These are phyloP conservation scores for Geotria australis DNA, from an alignment of 2,797 vertebrate genomes.

Conservation along the genomic window DNA sequence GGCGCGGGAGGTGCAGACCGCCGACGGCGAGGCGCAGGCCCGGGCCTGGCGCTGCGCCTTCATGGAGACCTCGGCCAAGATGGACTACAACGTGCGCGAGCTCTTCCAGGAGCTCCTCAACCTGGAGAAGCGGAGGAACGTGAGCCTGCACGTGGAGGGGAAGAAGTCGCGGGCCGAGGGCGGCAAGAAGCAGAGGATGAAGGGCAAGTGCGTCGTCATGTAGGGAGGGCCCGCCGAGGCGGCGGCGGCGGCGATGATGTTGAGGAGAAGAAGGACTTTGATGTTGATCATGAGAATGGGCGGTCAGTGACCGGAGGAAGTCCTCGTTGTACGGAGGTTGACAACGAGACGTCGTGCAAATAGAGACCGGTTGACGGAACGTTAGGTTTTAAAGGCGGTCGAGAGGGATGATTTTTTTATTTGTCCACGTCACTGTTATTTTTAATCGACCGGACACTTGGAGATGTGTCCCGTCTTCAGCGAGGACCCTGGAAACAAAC, in stretches of 20 bases:
- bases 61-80: constrained; percentile 95
- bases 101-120: constrained; percentile 92
- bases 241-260: not conserved
- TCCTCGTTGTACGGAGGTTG: too few species aligned
- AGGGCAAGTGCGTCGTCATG: constrained; percentile 79
- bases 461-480: too few species aligned
- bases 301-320: too few species aligned
- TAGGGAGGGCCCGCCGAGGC: constrained; percentile 9
- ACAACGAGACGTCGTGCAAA: too few species aligned
- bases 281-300: too few species aligned
- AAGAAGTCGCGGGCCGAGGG: constrained; percentile 51
- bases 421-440: too few species aligned
- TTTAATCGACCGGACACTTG: too few species aligned
- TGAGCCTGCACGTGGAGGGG: constrained; percentile 72
- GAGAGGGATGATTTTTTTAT: too few species aligned
- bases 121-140: constrained; percentile 67
- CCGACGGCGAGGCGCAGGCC: constrained; percentile 59
- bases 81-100: constrained; percentile 90
- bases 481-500: too few species aligned
- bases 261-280: too few species aligned
- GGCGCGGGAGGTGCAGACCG: constrained; percentile 56
- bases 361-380: too few species aligned
- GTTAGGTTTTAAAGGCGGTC: too few species aligned
- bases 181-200: constrained; percentile 68
- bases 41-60: constrained; percentile 84